Evolutionary conservation across 2,888 invertebrate species (phyloP).

Genomic region (Villa cingulata): DNA sequence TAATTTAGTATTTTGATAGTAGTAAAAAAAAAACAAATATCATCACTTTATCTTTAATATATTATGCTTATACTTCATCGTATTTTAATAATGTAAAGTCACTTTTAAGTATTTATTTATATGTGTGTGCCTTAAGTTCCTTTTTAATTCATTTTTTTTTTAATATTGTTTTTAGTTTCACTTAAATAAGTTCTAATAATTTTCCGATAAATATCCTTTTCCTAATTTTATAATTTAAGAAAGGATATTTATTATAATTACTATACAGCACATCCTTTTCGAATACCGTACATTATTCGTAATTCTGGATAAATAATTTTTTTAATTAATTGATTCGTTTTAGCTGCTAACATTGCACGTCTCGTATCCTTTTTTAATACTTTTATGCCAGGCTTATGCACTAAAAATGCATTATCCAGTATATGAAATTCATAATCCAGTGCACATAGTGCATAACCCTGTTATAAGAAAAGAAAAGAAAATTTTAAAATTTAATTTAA

Average conservation of each 20-base stretch:
- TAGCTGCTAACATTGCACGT: slow-evolving; percentile 58
- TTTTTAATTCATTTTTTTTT: too few relatives aligned
- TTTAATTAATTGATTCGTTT: slow-evolving; percentile 63
- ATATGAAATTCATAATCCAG: slow-evolving; percentile 87
- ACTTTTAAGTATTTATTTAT: too few relatives aligned
- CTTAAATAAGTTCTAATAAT: too few relatives aligned
- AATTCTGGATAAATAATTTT: slow-evolving; percentile 74
- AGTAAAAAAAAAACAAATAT: too few relatives aligned
- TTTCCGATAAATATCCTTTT: slow-evolving; percentile 15
- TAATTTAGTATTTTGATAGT: too few relatives aligned
- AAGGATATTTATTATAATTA: slow-evolving; percentile 27
- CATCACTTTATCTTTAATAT: too few relatives aligned
- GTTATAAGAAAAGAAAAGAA: slow-evolving; percentile 19
- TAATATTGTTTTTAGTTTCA: too few relatives aligned
- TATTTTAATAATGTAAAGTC: too few relatives aligned
- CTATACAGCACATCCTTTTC: slow-evolving; percentile 68
- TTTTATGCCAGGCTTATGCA: slow-evolving; percentile 86
- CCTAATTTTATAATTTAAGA: slow-evolving; percentile 9
- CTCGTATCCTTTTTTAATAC: slow-evolving; percentile 63
- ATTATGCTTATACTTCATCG: too few relatives aligned
- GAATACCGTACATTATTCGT: slow-evolving; percentile 67
- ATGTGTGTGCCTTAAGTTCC: too few relatives aligned
- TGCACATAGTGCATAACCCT: slow-evolving; percentile 85
- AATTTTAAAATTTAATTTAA: too few relatives aligned
- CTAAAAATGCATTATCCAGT: slow-evolving; percentile 83